These are phyloP conservation scores for Synodontis membranacea DNA, from an alignment of 2,113 vertebrate species.

Conservation along the genomic window DNA sequence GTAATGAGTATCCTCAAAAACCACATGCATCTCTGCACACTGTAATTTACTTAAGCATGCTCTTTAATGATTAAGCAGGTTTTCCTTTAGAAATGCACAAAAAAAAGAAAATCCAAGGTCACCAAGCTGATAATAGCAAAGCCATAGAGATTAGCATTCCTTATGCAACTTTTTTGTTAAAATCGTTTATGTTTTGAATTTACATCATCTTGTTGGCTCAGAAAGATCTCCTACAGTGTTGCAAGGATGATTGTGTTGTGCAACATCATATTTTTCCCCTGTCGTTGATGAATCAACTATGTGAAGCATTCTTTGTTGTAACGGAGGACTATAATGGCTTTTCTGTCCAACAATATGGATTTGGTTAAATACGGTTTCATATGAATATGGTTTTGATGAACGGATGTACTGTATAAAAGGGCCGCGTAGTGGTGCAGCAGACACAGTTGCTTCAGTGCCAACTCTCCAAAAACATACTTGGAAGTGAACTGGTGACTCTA, in stretches of 20 bases:
- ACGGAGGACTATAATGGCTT: background rate
- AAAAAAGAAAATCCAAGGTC: conserved; percentile 17
- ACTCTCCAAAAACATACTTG: background rate
- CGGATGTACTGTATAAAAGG: background rate
- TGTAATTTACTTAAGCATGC: conserved; percentile 39
- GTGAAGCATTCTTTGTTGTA: background rate
- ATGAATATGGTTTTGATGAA: background rate
- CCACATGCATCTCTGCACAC: background rate
- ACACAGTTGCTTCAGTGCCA: background rate
- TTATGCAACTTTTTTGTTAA: conserved; percentile 27
- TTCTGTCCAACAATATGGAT: background rate
- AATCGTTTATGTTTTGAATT: conserved; percentile 17
- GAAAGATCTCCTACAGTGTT: conserved; percentile 9
- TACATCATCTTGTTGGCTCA: background rate
- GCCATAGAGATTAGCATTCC: background rate
- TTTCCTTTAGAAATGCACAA: conserved; percentile 23
- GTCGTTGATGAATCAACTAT: background rate
- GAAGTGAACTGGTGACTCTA: background rate
- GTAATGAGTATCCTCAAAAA: conserved; percentile 20
- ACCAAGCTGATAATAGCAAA: conserved; percentile 19
- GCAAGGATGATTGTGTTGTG: conserved; percentile 10
- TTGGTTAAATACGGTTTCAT: too few relatives aligned
- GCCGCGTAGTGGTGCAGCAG: background rate
- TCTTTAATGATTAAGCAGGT: conserved; percentile 41
- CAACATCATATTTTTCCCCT: background rate